Conservation (phyloP, 2,888 invertebrate genomes). For the Odontomyia ornata region DNA sequence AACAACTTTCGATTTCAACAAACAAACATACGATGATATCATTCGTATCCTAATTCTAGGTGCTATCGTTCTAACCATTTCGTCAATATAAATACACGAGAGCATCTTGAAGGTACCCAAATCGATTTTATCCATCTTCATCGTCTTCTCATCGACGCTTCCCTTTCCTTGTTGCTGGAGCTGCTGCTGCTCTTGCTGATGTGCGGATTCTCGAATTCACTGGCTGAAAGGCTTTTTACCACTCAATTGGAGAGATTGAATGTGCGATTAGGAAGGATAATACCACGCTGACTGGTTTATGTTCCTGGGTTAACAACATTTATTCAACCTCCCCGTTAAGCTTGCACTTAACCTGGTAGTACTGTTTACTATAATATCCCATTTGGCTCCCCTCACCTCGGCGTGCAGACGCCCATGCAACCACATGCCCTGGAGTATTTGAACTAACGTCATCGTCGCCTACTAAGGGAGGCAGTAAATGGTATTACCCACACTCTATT, state of each 20-base stretch:
- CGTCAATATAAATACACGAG: conserved; percentile 26
- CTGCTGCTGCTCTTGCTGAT: neutral
- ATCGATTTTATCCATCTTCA: conserved; percentile 34
- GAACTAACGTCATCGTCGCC: neutral
- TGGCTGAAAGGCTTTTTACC: conserved; percentile 43
- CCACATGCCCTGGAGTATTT: neutral
- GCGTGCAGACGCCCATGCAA: neutral
- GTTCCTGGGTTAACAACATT: conserved; percentile 41
- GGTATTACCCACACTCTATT: neutral
- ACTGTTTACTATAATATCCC: neutral
- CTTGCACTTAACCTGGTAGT: conserved; percentile 37
- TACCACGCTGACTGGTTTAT: conserved; percentile 43
- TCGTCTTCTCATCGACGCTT: neutral
- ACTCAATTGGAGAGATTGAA: conserved; percentile 44
- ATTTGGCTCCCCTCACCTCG: neutral
- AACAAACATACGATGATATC: conserved; percentile 6
- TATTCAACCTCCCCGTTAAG: conserved; percentile 35
- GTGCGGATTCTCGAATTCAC: conserved; percentile 4
- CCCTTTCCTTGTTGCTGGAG: neutral
- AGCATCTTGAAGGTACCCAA: conserved; percentile 31
- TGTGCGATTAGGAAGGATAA: conserved; percentile 44
- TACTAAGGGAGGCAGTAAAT: neutral
- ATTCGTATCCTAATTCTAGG: neutral
- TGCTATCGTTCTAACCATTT: neutral
- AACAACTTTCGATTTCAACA: conserved; percentile 9